phyloP scores from a whole-genome alignment of 2,113 vertebrate genomes.

The Aythya baeri region DNA sequence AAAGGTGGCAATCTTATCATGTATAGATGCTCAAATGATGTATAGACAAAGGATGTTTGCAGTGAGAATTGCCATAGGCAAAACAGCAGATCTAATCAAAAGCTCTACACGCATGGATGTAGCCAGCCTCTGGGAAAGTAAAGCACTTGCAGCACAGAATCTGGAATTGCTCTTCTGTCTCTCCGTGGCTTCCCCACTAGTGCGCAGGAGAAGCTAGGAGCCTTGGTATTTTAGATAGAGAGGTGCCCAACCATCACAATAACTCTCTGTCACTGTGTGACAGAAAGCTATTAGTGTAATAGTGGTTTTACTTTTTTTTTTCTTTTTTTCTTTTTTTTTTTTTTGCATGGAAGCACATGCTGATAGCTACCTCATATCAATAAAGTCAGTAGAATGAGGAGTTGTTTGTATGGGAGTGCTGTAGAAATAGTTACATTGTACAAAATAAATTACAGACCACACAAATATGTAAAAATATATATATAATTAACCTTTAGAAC shows the following conservation, averaged over 20 bases:
- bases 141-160: constrained; percentile 38
- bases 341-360: background rate
- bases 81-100: constrained; percentile 81
- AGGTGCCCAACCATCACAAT: background rate
- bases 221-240: background rate
- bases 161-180: constrained; percentile 56
- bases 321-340: background rate
- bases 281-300: background rate
- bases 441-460: constrained; percentile 48
- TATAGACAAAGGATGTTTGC: constrained; percentile 66
- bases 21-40: constrained; percentile 60
- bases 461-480: background rate
- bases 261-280: background rate
- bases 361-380: background rate
- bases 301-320: background rate
- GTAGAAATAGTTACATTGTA: constrained; percentile 27
- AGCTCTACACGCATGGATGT: constrained; percentile 63
- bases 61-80: constrained; percentile 72
- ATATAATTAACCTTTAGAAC: constrained; percentile 52
- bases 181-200: background rate
- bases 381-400: background rate
- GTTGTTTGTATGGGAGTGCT: background rate
- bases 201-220: constrained; percentile 3
- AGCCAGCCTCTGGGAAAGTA: constrained; percentile 68
- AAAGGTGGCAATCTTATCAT: constrained; percentile 59